Conservation (phyloP, 2,888 invertebrate species). For the Antheraea yamamai region DNA sequence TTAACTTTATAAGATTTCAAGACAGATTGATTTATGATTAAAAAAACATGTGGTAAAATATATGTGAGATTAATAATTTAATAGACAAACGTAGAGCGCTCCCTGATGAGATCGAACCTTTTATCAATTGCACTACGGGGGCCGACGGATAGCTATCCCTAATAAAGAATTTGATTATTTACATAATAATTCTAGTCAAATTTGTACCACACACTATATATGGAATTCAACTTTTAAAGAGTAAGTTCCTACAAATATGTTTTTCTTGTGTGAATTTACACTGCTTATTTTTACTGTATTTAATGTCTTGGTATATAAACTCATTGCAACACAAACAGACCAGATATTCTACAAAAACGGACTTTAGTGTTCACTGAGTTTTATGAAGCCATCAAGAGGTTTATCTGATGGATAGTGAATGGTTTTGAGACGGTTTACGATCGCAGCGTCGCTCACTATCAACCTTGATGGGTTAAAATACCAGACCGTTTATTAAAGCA, state of each 20-base stretch:
- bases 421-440: slow-evolving; percentile 13
- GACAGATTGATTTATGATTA: too few species aligned
- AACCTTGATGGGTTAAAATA: slow-evolving; percentile 7
- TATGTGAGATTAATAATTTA: too few species aligned
- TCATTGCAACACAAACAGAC: neutral
- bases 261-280: neutral
- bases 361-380: slow-evolving; percentile 1
- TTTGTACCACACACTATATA: too few species aligned
- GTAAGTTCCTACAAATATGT: neutral
- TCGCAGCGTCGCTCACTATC: neutral
- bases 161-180: too few species aligned
- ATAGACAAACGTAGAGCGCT: too few species aligned
- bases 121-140: too few species aligned
- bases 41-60: too few species aligned
- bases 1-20: too few species aligned
- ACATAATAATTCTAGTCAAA: too few species aligned
- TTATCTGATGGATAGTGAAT: slow-evolving; percentile 12
- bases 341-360: neutral
- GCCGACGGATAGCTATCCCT: too few species aligned
- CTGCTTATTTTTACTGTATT: neutral
- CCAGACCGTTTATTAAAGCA: neutral
- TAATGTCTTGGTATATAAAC: neutral
- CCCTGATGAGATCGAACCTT: too few species aligned
- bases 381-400: slow-evolving; percentile 18
- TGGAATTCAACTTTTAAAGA: too few species aligned